Evolutionary conservation across 2,797 vertebrate species (phyloP).

Genomic region (Iguana delicatissima): DNA sequence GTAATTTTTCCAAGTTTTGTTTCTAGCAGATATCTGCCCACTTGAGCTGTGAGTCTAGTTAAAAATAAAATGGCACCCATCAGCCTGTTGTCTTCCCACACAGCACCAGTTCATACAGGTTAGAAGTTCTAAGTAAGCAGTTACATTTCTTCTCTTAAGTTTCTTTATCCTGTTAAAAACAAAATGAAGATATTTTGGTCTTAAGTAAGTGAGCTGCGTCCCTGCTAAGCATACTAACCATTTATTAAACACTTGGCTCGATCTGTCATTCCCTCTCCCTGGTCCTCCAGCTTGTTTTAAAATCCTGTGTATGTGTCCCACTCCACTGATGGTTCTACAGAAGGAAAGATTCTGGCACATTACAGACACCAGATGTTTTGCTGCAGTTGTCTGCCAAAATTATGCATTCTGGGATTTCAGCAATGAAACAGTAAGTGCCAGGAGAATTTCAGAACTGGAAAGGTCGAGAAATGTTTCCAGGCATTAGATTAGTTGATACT

Average conservation of each 20-base stretch:
- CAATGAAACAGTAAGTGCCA: constrained; percentile 17
- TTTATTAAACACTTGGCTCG: constrained; percentile 2
- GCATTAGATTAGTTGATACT: constrained; percentile 16
- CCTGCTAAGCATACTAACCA: not conserved
- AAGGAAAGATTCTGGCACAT: constrained; percentile 37
- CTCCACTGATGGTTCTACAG: constrained; percentile 27
- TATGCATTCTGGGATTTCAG: constrained; percentile 2
- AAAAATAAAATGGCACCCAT: not conserved
- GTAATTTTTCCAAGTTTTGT: no score
- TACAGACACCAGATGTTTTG: constrained; percentile 41
- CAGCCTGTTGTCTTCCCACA: not conserved
- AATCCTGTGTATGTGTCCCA: constrained; percentile 18
- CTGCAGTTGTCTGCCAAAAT: constrained; percentile 5
- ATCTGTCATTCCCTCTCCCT: not conserved
- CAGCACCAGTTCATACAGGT: not conserved
- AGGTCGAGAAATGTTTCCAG: constrained; percentile 24
- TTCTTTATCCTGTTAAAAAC: constrained; percentile 31
- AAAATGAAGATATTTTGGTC: constrained; percentile 31
- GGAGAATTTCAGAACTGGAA: constrained; percentile 6
- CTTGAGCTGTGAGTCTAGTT: not conserved
- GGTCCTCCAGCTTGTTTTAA: not conserved
- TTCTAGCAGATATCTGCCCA: not conserved
- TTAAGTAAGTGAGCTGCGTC: not conserved
- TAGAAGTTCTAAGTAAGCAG: not conserved
- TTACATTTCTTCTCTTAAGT: not conserved